Base-by-base conservation (phyloP, 1,140 invertebrate genomes). In the Oreohelix idahoensis region DNA sequence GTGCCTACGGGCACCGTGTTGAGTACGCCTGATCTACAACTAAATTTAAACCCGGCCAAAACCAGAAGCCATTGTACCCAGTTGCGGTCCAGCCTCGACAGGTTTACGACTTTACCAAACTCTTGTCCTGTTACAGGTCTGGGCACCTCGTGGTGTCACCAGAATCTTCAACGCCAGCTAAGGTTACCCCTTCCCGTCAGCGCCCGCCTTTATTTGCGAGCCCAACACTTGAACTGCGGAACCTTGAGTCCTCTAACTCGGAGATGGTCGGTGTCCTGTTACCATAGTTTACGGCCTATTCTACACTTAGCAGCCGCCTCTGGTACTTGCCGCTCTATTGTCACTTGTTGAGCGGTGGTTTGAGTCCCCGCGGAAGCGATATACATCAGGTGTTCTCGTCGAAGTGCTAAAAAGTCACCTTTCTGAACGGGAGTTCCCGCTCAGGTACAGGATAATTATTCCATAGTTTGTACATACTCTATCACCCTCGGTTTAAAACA, bases 191-290 rank as follows among this genome's bases (percentile, higher is more conserved):
- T 8, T 35, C 29, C 74, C 74, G 42, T 49, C 74, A 49, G 74
- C 74, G 74, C 74, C 74, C 74, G 74, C 74, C 74, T 76, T 76
- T 76, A 76, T 76, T 76, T 49, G 74, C 29, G 45, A 49, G 74
- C 45, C 42, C 45, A 32, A 53, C 42, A 51, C 74, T 76, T 51
- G 38, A 76, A 51, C 74, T 38, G 1, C 20, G 36, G 71, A n/a
- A 66, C n/a, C 29, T 32, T 8, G 15, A 35, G 29, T 8, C 29
- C 63, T 5, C 63, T 10, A 49, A 74, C 69, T 42, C 23, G 1
- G 71, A 74, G 71, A 49, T 74, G 42, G 42, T 23, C 71, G 23
- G 71, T 39, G 71, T 39, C 26, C 4, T 39, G 38, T 42, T 49
- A 42, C 71, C 2, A 0, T 74, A 13, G 71, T 42, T 39, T 42